Evolutionary conservation across 1,140 invertebrate genomes (phyloP), one percentile per base, ranked within the genome.

Genomic region (Pteromalus puparum): DNA sequence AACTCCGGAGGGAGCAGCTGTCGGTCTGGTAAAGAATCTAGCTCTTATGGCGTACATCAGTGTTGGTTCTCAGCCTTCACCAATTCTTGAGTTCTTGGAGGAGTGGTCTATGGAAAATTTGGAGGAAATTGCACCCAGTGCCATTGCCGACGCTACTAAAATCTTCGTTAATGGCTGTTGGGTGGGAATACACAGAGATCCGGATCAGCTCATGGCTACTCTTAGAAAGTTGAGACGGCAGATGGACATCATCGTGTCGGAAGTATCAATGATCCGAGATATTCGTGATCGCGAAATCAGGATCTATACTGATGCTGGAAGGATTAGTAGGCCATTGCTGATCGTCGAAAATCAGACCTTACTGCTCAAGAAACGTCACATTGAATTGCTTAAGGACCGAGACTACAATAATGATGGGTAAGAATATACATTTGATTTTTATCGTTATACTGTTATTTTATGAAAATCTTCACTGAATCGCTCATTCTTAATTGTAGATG

Each of bases 1-100:
- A 81, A 90, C 89, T 1, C 89, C 89, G 0, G 88, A 90, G 81
- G 88, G 89, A 7, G 88, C 88, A 75, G 89, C 89, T 74, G 89
- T 90, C 0, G 89, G 89, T 79, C 83, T 90, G 12, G 89, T 90
- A 13, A 90, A 90, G 78, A 90, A 89, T 84, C 86, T 90, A 30
- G 89, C 89, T 9, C 72, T 90, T 13, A 90, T 90, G 89, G 87
- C 89, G 1, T 90, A 90, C 18, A 90, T 90, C 30, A 89, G 89
- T 61, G 89, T 90, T 0, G 88, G 89, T 21, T 89, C 88, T 15
- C 88, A 88, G 74, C 88, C 89, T 0, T 88, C 88, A 7, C 89
- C 89, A 0, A 90, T 90, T 61, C 86, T 89, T 28, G 89, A 90
- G 78, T 90, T 90, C 81, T 90, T 90, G 86, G 89, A 90, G n/a